Base-by-base conservation (phyloP, 2,797 vertebrate species). In the Crenichthys baileyi region DNA sequence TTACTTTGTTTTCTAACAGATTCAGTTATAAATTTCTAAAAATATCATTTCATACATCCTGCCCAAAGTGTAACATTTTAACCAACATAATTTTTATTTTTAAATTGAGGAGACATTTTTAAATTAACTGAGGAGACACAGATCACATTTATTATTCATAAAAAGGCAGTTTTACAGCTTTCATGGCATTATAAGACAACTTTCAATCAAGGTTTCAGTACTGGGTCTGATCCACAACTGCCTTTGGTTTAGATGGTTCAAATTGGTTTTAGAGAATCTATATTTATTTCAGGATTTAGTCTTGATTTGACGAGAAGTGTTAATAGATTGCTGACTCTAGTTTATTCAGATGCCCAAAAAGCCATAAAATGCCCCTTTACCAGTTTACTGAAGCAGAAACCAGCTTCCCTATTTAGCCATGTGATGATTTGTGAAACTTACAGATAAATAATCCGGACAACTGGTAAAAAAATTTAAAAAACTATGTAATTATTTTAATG, bases 281-380 rank as follows among this genome's bases (percentile, higher is more conserved):
- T 68, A 44, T 41, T 68, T 68, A 44, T 41, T 68, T 44, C 44
- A 68, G 39, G 36, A 68, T 68, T 44, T n/a, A 68, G 20, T 68
- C 18, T 20, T 68, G 65, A 5, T 68, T 68, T 41, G 63, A 36
- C 60, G 36, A 31, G 15, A 36, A 65, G 31, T 65, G 7, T 65
- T 39, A 65, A 65, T 3, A 39, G 31, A 22, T 24, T n/a, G 20
- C 20, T 13, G 36, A 22, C 31, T 61, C 60, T 68, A n/a, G 65
- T 44, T 68, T 12, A 20, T 65, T 65, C 2, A 51, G 20, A 67
- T 6, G 20, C 4, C 50, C 16, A 48, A 48, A 48, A 13, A 48
- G 20, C 4, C 20, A 36, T 36, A 31, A 36, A 58, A 20, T 8
- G 2, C 16, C 31, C 16, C 1, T 22, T 22, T 65, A 36, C 3